phyloP scores from a whole-genome alignment of 2,113 vertebrate species.

The Nothoprocta perdicaria region DNA sequence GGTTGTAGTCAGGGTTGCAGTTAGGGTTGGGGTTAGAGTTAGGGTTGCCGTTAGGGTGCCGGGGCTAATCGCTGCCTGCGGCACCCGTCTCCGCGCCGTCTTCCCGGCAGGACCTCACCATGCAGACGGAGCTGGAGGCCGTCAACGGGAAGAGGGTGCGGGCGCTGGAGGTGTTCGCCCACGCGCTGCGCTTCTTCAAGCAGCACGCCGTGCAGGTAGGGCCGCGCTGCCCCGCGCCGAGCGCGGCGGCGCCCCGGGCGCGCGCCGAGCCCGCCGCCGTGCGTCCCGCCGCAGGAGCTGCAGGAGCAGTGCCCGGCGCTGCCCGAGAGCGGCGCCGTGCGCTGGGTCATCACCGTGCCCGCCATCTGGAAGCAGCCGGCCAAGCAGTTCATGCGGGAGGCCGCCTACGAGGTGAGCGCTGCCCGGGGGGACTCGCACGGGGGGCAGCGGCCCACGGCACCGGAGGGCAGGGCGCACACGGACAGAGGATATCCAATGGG shows the following conservation, averaged over 20 bases:
- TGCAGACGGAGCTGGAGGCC: conserved; percentile 90
- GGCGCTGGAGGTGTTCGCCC: conserved; percentile 92
- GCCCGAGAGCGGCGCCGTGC: conserved; percentile 80
- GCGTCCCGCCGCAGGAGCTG: conserved; percentile 82
- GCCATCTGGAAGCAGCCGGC: conserved; percentile 97
- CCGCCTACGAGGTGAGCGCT: conserved; percentile 88
- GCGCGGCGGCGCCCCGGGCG: too few relatives aligned
- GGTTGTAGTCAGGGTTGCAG: too few relatives aligned
- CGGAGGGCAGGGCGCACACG: too few relatives aligned
- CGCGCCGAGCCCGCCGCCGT: too few relatives aligned
- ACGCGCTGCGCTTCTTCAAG: conserved; percentile 92
- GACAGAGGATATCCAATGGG: too few relatives aligned
- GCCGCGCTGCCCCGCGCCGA: not conserved
- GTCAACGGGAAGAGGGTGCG: conserved; percentile 87
- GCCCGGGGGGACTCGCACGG: too few relatives aligned
- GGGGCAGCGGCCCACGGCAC: too few relatives aligned
- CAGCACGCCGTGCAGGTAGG: conserved; percentile 91
- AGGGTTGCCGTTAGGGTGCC: too few relatives aligned
- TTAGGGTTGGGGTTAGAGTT: too few relatives aligned
- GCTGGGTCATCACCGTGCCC: conserved; percentile 97
- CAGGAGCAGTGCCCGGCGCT: conserved; percentile 86
- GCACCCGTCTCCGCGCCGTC: not conserved
- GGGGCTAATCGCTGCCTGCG: too few relatives aligned
- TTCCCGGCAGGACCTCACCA: conserved; percentile 79
- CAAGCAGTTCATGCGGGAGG: conserved; percentile 98